Percentiles rank a stretch among this genome's conserved stretches.
These are phyloP conservation scores for Creontiades dilutus DNA, from an alignment of 2,888 invertebrate genomes.

Conservation along the genomic window DNA sequence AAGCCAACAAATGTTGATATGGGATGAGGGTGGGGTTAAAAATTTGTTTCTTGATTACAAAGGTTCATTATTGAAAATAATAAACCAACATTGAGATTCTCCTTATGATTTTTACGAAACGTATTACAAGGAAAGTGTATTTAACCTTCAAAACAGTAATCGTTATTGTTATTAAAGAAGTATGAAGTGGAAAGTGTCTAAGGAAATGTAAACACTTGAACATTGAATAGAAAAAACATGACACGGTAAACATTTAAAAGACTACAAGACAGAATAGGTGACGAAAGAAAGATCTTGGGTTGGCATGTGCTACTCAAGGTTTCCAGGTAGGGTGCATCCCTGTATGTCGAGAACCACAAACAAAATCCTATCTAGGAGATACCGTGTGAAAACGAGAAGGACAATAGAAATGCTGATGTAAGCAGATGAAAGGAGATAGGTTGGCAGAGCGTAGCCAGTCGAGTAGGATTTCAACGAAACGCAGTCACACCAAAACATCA, in stretches of 20 bases:
- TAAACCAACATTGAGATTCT: no score
- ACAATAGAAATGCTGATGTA: constrained; percentile 2
- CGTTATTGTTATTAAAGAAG: no score
- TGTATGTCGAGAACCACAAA: constrained; percentile 19
- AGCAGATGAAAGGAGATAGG: neutral
- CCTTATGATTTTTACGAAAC: no score
- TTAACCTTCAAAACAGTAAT: no score
- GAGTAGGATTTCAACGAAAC: neutral
- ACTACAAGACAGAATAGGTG: neutral
- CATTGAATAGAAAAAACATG: no score
- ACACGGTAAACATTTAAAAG: neutral
- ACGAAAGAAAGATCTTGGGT: neutral
- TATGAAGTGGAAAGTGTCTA: no score
- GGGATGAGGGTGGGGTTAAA: no score
- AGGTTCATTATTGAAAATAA: no score
- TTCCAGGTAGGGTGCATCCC: constrained; percentile 29
- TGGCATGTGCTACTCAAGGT: constrained; percentile 12
- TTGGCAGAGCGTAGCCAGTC: neutral
- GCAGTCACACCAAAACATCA: neutral
- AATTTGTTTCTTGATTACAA: no score
- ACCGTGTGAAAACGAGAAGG: neutral
- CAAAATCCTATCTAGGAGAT: constrained; percentile 22
- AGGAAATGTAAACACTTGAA: no score
- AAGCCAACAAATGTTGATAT: no score
- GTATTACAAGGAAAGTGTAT: no score